Base-by-base conservation (phyloP, 2,888 invertebrate genomes). In the Physocephala rufipes region DNA sequence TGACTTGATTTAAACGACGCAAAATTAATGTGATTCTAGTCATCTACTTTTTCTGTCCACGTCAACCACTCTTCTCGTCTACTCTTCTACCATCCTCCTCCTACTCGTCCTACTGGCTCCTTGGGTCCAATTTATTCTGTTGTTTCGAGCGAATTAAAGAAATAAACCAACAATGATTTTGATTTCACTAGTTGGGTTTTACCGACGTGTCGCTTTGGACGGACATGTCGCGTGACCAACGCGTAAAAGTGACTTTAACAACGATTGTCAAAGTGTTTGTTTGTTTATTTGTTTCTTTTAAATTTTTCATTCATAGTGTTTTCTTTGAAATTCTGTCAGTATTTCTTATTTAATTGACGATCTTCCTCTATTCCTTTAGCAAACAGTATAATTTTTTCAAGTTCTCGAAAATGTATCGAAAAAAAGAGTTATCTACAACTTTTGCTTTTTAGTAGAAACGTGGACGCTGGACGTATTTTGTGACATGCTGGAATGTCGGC, bases 281-380 rank as follows among this genome's bases (percentile, higher is more conserved):
- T 55, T 55, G 55, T 26, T 55, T 16, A 16, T 63, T 63, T 30
- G 5, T 4, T 9, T 9, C 36, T 19, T 59, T n/a, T n/a, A n/a
- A n/a, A n/a, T n/a, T n/a, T 30, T 59, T 59, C 28, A 19, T 13
- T 59, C 19, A 30, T 9, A 59, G 63, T 5, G 45, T 63, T 63
- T 63, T 45, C n/a, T n/a, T n/a, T n/a, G n/a, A n/a, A n/a, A n/a
- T n/a, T 63, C 63, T 47, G 47, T 63, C 47, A 5, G 21, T 26
- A 63, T 63, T 63, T 63, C 47, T 63, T 58, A 58, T 58, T 63
- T 63, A 63, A 63, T 47, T 63, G 63, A 63, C 63, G 26, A 47
- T 16, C 26, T 63, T 63, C 26, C 47, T 7, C 9, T 36, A n/a
- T 58, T 2, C 28, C 12, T 49, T 19, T 19, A 49, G 49, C 3